phyloP scores from a whole-genome alignment of 2,888 invertebrate species.

The Apomyelois bistriatella region DNA sequence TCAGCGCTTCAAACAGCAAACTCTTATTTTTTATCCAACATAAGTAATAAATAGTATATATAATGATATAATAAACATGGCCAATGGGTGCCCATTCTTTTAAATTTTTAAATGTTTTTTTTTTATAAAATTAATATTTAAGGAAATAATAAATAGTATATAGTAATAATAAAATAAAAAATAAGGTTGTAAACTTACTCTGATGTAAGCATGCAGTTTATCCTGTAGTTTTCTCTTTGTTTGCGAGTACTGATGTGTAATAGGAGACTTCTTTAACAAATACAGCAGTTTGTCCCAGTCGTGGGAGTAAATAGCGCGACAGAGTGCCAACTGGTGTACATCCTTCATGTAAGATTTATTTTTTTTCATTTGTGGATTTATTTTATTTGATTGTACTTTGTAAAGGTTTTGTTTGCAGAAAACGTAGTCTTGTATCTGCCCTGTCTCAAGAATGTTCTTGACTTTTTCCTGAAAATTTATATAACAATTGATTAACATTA shows the following conservation, averaged over 20 bases:
- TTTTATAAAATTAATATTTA: too few species aligned
- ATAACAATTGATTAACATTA: too few species aligned
- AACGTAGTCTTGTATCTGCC: conserved; percentile 23
- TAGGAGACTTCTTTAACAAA: conserved; percentile 52
- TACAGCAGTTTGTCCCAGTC: conserved; percentile 62
- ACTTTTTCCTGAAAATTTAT: conserved; percentile 51
- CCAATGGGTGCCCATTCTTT: too few species aligned
- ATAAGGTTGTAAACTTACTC: conserved; percentile 44
- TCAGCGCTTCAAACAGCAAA: too few species aligned
- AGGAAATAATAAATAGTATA: too few species aligned
- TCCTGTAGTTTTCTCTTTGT: conserved; percentile 12
- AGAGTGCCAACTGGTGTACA: conserved; percentile 34
- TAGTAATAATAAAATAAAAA: too few species aligned
- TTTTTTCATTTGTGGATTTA: conserved; percentile 22
- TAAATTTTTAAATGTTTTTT: too few species aligned
- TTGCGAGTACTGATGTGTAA: conserved; percentile 41
- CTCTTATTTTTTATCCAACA: too few species aligned
- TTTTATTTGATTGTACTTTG: conserved; percentile 36
- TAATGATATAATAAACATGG: too few species aligned
- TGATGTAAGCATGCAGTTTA: conserved; percentile 40
- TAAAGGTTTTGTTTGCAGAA: conserved; percentile 44
- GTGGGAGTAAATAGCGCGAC: conserved; percentile 56
- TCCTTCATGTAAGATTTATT: conserved; percentile 13
- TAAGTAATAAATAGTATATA: too few species aligned
- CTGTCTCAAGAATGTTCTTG: conserved; percentile 34